phyloP scores from a whole-genome alignment of 1,140 invertebrate species.

The Hyles vespertilio region DNA sequence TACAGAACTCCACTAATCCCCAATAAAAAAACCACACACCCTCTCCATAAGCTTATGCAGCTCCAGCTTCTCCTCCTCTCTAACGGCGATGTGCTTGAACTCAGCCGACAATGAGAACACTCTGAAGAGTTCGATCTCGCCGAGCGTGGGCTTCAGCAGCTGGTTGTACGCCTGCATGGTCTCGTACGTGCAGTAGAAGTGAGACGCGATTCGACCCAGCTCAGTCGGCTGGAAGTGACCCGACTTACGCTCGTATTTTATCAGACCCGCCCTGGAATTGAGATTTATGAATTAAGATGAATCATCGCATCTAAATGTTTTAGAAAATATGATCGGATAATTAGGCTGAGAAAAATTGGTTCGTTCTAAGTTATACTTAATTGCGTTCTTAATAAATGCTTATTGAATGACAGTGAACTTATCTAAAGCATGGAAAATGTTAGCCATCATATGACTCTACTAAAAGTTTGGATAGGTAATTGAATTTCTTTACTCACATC shows the following conservation, averaged over 20 bases:
- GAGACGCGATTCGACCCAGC: constrained; percentile 96
- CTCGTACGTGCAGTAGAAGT: constrained; percentile 98
- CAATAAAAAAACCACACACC: constrained; percentile 22
- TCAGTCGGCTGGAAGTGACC: constrained; percentile 96
- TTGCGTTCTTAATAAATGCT: too few relatives aligned
- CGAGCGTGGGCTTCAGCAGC: constrained; percentile 95
- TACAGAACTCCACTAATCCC: neutral
- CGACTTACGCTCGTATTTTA: constrained; percentile 97
- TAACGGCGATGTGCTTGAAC: constrained; percentile 94
- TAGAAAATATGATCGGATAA: too few relatives aligned
- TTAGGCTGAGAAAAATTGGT: too few relatives aligned
- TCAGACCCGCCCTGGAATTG: constrained; percentile 85
- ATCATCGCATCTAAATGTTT: too few relatives aligned
- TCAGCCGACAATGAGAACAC: constrained; percentile 98
- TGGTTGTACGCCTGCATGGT: constrained; percentile 98
- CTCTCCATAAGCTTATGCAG: constrained; percentile 93
- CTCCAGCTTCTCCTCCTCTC: constrained; percentile 99
- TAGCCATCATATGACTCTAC: too few relatives aligned
- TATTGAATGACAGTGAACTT: too few relatives aligned
- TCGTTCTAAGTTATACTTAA: too few relatives aligned
- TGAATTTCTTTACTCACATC: too few relatives aligned
- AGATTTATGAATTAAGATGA: neutral
- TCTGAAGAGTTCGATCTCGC: constrained; percentile 98
- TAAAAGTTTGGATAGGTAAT: too few relatives aligned
- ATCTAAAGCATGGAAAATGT: too few relatives aligned